Evolutionary conservation across 1,140 invertebrate species (phyloP).

Genomic region (Proales similis): DNA sequence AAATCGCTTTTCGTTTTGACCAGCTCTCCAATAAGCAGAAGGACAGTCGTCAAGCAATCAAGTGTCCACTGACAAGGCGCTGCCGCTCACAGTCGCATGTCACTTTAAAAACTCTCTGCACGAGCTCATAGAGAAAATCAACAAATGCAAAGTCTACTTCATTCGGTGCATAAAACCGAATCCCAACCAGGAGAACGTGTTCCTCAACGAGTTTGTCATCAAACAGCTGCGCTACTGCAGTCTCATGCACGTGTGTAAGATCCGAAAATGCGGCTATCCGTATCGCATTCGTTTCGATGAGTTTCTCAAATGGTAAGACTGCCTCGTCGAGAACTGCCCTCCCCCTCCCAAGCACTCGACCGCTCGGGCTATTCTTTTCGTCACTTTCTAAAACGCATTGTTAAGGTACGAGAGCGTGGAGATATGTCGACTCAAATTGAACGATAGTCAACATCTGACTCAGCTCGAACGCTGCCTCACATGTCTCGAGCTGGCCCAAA

Average conservation of each 20-base stretch:
- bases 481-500: constrained; percentile 35
- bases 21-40: too few species aligned
- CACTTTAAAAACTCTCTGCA: constrained; percentile 37
- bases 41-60: constrained; percentile 3
- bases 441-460: not conserved
- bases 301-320: constrained; percentile 57
- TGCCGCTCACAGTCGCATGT: constrained; percentile 31
- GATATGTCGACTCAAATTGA: constrained; percentile 9
- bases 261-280: constrained; percentile 85
- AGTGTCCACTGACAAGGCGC: constrained; percentile 21
- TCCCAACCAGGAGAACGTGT: constrained; percentile 60
- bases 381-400: not conserved
- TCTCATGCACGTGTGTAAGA: constrained; percentile 99
- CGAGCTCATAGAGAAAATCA: constrained; percentile 62
- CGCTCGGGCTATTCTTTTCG: too few species aligned
- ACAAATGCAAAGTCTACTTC: constrained; percentile 65
- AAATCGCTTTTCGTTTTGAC: too few species aligned
- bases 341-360: too few species aligned
- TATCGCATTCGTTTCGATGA: constrained; percentile 61
- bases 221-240: constrained; percentile 93
- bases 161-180: constrained; percentile 72
- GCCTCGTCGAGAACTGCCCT: too few species aligned
- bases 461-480: constrained; percentile 24
- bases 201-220: constrained; percentile 54
- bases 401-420: constrained; percentile 26